These are phyloP conservation scores for Rhabdomys pumilio DNA, from an alignment of 2,797 vertebrate genomes.

Conservation along the genomic window DNA sequence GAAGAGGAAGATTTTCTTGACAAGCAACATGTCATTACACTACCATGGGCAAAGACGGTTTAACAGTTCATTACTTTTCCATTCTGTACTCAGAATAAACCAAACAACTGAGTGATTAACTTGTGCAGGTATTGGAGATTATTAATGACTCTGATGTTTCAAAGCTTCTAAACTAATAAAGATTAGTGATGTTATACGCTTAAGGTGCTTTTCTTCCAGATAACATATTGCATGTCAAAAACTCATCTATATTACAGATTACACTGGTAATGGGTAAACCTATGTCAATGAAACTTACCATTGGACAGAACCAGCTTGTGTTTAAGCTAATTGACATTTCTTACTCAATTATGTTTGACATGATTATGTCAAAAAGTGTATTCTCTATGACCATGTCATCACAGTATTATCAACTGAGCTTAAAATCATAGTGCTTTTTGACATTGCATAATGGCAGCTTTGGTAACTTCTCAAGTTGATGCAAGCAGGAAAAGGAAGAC, in stretches of 20 bases:
- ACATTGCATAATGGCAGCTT: background rate
- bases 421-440: background rate
- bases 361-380: background rate
- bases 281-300: background rate
- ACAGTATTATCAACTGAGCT: background rate
- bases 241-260: background rate
- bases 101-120: slow-evolving; percentile 62
- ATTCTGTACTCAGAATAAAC: slow-evolving; percentile 40
- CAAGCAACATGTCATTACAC: slow-evolving; percentile 87
- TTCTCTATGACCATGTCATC: background rate
- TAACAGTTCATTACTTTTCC: slow-evolving; percentile 22
- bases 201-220: slow-evolving; percentile 49
- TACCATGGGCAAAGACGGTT: slow-evolving; percentile 84
- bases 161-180: slow-evolving; percentile 84
- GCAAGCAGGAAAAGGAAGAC: background rate
- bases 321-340: slow-evolving; percentile 52
- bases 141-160: slow-evolving; percentile 68
- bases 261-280: background rate
- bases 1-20: slow-evolving; percentile 89
- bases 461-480: slow-evolving; percentile 13
- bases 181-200: slow-evolving; percentile 17
- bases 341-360: slow-evolving; percentile 24
- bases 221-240: background rate
- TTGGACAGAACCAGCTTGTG: background rate
- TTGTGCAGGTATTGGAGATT: slow-evolving; percentile 58